Conservation (phyloP, 2,113 vertebrate genomes). For the Sinocyclocheilus rhinocerous region DNA sequence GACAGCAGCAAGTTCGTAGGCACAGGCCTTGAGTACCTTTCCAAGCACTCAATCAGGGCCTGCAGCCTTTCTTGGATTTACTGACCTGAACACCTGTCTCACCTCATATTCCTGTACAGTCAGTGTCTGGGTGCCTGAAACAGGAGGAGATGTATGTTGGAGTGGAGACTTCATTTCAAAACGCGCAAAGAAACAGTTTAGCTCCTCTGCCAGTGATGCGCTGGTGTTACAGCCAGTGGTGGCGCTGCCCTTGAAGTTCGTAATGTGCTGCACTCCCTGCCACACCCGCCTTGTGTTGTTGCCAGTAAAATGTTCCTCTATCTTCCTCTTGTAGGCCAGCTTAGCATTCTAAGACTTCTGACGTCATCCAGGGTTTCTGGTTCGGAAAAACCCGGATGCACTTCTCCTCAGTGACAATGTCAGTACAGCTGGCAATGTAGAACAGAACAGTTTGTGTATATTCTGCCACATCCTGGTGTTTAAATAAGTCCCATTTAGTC, state of each 20-base stretch:
- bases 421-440: background rate
- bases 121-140: background rate
- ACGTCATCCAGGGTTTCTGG: background rate
- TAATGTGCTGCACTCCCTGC: background rate
- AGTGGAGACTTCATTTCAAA: background rate
- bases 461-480: background rate
- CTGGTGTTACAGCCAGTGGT: too few species aligned
- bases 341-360: background rate
- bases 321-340: background rate
- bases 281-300: background rate
- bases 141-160: background rate
- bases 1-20: too few species aligned
- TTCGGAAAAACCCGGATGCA: background rate
- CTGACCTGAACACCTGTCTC: background rate
- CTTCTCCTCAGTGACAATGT: background rate
- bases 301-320: background rate
- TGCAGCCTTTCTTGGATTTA: too few species aligned
- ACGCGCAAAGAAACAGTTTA: background rate
- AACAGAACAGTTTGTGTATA: background rate
- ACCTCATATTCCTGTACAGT: background rate
- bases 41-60: too few species aligned
- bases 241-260: background rate
- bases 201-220: background rate
- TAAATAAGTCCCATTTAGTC: background rate
- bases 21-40: too few species aligned